Percentiles rank a stretch among this genome's conserved stretches.
phyloP scores from a whole-genome alignment of 2,113 vertebrate genomes.

The Bubo bubo region DNA sequence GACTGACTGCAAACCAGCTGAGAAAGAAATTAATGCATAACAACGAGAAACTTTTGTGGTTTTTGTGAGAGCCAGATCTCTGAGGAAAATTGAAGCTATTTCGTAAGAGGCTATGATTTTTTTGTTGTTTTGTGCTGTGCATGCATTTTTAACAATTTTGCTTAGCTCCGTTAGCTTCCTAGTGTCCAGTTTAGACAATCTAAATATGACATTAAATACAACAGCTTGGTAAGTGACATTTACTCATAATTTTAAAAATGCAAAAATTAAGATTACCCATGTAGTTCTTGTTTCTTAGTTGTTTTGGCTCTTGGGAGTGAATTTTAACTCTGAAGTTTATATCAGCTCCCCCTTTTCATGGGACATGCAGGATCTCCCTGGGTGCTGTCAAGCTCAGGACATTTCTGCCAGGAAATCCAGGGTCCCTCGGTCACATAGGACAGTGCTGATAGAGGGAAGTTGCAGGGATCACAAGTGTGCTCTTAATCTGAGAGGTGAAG shows the following conservation, averaged over 20 bases:
- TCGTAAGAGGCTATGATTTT: neutral
- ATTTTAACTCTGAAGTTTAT: neutral
- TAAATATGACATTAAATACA: neutral
- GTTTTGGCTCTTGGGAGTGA: neutral
- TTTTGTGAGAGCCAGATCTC: neutral
- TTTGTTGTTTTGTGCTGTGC: neutral
- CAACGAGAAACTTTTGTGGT: neutral
- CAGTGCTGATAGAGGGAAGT: neutral
- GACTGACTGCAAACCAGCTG: neutral
- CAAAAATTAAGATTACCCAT: neutral
- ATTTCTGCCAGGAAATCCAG: neutral
- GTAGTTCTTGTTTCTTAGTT: neutral
- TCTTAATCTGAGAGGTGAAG: neutral
- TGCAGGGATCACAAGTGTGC: neutral
- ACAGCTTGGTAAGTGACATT: neutral
- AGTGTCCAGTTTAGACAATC: neutral
- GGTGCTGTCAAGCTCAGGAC: neutral
- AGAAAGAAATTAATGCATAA: neutral
- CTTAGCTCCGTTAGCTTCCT: neutral
- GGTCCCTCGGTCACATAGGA: rapidly evolving
- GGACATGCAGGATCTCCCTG: neutral
- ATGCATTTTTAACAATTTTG: neutral
- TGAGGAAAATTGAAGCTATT: neutral
- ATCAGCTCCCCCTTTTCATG: neutral
- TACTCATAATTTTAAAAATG: neutral